These are phyloP conservation scores for Shinisaurus crocodilurus DNA, from an alignment of 2,113 vertebrate genomes.

Conservation along the genomic window DNA sequence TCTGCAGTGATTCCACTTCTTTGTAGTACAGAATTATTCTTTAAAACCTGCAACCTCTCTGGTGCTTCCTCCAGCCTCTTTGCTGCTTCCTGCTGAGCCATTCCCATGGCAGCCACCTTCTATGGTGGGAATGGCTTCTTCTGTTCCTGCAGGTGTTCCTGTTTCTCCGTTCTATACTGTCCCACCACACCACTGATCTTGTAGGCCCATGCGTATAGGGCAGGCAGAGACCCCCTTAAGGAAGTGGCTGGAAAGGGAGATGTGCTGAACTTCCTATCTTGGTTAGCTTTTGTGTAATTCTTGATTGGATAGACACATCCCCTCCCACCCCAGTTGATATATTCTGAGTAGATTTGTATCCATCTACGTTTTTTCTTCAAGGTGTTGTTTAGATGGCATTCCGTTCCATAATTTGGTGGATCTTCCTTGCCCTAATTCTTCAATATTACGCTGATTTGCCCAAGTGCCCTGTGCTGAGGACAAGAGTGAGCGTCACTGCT, in stretches of 20 bases:
- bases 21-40: not conserved
- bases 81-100: not conserved
- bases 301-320: not conserved
- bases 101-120: not conserved
- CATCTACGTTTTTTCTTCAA: not conserved
- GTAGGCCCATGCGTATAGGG: not conserved
- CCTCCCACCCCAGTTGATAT: not conserved
- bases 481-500: not conserved
- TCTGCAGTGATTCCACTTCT: not conserved
- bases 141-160: not conserved
- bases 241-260: not conserved
- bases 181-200: not conserved
- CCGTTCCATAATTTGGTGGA: not conserved
- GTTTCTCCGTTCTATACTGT: not conserved
- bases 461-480: no score
- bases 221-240: not conserved
- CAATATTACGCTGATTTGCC: not conserved
- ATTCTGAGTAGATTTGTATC: not conserved
- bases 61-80: not conserved
- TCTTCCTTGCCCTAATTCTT: not conserved
- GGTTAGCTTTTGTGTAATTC: not conserved
- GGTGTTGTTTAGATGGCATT: no score
- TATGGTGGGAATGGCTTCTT: no score
- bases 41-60: not conserved
- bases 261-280: not conserved